Percentiles rank a stretch among this genome's conserved stretches.
Evolutionary conservation across 2,797 vertebrate species (phyloP).

Genomic region (Taenioides sp.): DNA sequence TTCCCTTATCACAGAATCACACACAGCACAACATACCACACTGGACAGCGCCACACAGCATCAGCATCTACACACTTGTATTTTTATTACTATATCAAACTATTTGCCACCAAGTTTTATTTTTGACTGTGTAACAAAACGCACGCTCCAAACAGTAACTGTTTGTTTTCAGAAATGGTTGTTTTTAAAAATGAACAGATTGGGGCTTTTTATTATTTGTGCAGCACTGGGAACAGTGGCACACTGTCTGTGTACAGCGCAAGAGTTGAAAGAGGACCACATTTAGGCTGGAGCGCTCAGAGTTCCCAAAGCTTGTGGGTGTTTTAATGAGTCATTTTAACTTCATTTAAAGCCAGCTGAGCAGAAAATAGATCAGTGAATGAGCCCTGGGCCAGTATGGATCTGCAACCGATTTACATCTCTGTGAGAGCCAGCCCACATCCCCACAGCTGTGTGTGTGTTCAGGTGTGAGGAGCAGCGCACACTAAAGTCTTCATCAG

Average conservation of each 20-base stretch:
- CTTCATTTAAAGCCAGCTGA: slow-evolving; percentile 99
- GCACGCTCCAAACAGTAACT: slow-evolving; percentile 42
- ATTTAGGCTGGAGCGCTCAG: slow-evolving; percentile 96
- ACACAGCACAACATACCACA: slow-evolving; percentile 64
- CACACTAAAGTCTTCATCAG: slow-evolving; percentile 58
- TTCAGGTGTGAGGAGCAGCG: slow-evolving; percentile 62
- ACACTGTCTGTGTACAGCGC: slow-evolving; percentile 59
- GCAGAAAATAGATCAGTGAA: slow-evolving; percentile 99
- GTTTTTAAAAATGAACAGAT: slow-evolving; percentile 70
- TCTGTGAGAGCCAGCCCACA: slow-evolving; percentile 87
- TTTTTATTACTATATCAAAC: slow-evolving; percentile 46
- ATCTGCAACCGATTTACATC: slow-evolving; percentile 87
- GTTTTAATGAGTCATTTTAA: slow-evolving; percentile 99
- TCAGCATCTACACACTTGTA: slow-evolving; percentile 62
- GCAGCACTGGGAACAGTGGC: slow-evolving; percentile 70
- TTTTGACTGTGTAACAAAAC: slow-evolving; percentile 51
- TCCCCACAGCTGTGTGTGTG: slow-evolving; percentile 78
- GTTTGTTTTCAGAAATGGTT: slow-evolving; percentile 66
- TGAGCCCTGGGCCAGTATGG: slow-evolving; percentile 96
- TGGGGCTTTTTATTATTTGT: slow-evolving; percentile 51
- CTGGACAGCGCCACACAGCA: slow-evolving; percentile 74
- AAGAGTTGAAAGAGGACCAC: slow-evolving; percentile 88
- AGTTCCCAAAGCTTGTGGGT: slow-evolving; percentile 98
- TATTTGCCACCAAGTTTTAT: slow-evolving; percentile 56
- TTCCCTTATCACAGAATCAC: slow-evolving; percentile 73